These are phyloP conservation scores for Rhipidura dahli DNA, from an alignment of 2,113 vertebrate species.

Conservation along the genomic window DNA sequence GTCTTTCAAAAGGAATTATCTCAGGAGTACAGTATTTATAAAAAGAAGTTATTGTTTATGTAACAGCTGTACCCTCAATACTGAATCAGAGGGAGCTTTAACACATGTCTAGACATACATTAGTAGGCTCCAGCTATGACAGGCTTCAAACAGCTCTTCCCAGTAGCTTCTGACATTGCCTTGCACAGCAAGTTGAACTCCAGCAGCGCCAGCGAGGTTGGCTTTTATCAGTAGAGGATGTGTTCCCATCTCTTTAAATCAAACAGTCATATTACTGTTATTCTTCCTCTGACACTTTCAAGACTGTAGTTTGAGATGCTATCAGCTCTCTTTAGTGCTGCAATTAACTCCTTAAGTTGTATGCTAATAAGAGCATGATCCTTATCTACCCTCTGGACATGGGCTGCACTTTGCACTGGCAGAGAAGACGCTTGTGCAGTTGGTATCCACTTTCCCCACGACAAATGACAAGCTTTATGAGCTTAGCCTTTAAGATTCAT, in stretches of 20 bases:
- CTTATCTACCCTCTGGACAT: neutral
- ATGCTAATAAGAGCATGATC: neutral
- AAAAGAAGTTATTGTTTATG: neutral
- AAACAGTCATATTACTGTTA: neutral
- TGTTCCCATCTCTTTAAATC: neutral
- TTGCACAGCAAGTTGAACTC: neutral
- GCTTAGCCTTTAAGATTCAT: neutral
- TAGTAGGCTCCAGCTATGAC: neutral
- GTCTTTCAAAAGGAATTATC: neutral
- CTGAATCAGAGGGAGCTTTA: neutral
- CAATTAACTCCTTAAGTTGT: constrained; percentile 1
- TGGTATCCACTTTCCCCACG: neutral
- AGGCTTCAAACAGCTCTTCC: neutral
- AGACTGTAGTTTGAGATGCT: neutral
- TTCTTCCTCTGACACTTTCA: constrained; percentile 25
- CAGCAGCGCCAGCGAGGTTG: neutral
- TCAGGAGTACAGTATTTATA: neutral
- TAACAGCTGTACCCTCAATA: neutral
- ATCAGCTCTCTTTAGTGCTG: neutral
- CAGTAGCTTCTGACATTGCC: neutral
- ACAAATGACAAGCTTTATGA: neutral
- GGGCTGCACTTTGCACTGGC: neutral
- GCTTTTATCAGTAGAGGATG: neutral
- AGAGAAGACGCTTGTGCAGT: neutral
- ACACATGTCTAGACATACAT: neutral